These are phyloP conservation scores for Macrosoma leucophasiata DNA, from an alignment of 2,888 invertebrate species.

Conservation along the genomic window DNA sequence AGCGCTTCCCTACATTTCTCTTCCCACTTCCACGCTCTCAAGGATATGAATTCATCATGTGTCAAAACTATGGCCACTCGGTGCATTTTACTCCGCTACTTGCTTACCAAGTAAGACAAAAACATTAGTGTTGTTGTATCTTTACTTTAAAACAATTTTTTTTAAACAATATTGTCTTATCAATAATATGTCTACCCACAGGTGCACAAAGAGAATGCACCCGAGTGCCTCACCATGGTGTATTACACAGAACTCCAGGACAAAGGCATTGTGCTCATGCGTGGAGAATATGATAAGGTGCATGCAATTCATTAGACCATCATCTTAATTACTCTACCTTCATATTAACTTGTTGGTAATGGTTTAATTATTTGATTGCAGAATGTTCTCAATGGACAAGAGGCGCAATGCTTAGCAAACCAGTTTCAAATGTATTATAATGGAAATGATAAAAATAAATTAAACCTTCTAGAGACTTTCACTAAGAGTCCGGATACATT, in stretches of 20 bases:
- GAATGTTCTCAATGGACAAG: slow-evolving; percentile 83
- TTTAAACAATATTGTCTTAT: slow-evolving; percentile 1
- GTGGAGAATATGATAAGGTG: slow-evolving; percentile 87
- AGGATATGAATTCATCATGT: slow-evolving; percentile 91
- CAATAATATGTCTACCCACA: slow-evolving; percentile 31
- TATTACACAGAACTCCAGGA: slow-evolving; percentile 85
- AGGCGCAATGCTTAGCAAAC: slow-evolving; percentile 91
- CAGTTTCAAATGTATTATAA: slow-evolving; percentile 90
- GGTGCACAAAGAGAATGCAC: slow-evolving; percentile 91
- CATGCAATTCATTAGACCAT: no score
- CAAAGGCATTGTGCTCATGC: slow-evolving; percentile 87
- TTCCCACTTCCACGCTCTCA: slow-evolving; percentile 87
- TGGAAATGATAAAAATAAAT: slow-evolving; percentile 77
- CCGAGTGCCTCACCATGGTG: slow-evolving; percentile 87
- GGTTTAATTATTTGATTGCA: slow-evolving; percentile 28
- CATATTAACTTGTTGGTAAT: background rate
- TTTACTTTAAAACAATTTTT: background rate
- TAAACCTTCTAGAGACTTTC: slow-evolving; percentile 80
- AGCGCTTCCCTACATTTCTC: slow-evolving; percentile 81
- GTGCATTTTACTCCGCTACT: slow-evolving; percentile 90
- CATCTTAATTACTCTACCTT: no score
- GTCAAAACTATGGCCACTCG: slow-evolving; percentile 82
- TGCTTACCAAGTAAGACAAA: slow-evolving; percentile 81
- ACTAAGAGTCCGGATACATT: slow-evolving; percentile 83
- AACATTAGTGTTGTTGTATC: background rate